Base-by-base conservation (phyloP, 2,797 vertebrate species). In the Artibeus lituratus region DNA sequence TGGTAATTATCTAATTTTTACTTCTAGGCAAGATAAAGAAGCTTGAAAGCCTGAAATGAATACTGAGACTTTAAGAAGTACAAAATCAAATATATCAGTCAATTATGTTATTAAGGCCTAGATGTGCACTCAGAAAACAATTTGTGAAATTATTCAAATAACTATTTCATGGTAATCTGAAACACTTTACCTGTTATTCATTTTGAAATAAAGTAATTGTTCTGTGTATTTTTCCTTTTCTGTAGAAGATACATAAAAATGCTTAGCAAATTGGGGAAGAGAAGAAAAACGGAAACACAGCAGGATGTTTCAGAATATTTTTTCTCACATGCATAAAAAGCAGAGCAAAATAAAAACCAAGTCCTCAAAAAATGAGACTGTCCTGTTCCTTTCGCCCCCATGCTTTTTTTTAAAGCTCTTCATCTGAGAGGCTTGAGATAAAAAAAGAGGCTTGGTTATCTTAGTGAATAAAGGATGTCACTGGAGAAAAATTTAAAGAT, bases 391-490 rank as follows among this genome's bases (percentile, higher is more conserved):
- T 55, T 62, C 65, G 81, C 53, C 24, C 42, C 19, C 37, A 32
- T 37, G 9, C 26, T 92, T 86, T 93, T 94, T 90, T 89, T 47
- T 94, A 80, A 94, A 95, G 65, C 4, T 86, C 86, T 97, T 95
- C 96, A 88, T 94, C 72, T 53, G 57, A 96, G 86, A 95, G 67
- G 73, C 74, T 78, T 87, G 73, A 96, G 92, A 94, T 97, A 96
- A 96, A 95, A 96, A 51, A 96, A 51, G 26, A 95, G n/a, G n/a
- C 18, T 96, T 96, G 76, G 90, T 97, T 97, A 96, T 96, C 94
- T 95, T 77, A 93, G 86, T 89, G 94, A 94, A 97, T 96, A 97
- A 96, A 96, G 87, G 78, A 94, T 92, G 85, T 82, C 85, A 92
- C 88, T 91, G 65, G 73, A 97, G 95, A 62, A 96, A 96, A 97